Conservation (phyloP, 2,113 vertebrate genomes). For the Lophotis ruficrista region DNA sequence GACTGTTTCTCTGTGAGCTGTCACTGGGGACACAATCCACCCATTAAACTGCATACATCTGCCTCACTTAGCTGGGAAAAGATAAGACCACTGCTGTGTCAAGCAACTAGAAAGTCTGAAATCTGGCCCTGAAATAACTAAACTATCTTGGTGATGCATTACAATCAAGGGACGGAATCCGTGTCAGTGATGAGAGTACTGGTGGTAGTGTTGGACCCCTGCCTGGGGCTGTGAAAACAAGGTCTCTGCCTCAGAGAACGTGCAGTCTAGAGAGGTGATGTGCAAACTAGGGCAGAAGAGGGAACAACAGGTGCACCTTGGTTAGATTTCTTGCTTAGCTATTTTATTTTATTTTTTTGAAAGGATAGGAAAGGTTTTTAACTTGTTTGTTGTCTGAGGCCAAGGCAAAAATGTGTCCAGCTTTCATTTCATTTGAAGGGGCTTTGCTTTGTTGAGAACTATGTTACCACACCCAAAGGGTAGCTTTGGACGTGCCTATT, state of each 20-base stretch:
- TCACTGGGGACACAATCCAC: neutral
- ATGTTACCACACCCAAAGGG: neutral
- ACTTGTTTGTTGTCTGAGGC: neutral
- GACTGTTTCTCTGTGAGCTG: neutral
- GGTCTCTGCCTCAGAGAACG: neutral
- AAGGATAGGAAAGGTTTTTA: neutral
- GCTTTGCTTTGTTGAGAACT: neutral
- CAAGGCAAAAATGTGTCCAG: neutral
- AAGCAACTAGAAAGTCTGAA: neutral
- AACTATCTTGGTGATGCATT: neutral
- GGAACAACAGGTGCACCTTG: neutral
- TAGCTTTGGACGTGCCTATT: neutral
- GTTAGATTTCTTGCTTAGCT: neutral
- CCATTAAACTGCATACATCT: neutral
- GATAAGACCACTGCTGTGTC: neutral
- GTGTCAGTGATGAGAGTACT: neutral
- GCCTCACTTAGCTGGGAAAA: neutral
- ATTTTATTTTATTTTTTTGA: neutral
- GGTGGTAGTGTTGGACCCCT: neutral
- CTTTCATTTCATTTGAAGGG: neutral
- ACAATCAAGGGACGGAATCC: neutral
- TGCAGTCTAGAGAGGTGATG: neutral
- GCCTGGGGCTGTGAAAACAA: neutral
- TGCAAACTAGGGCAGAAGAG: neutral
- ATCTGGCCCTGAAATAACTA: neutral